Conservation (phyloP, 1,140 invertebrate genomes). For the Halesus radiatus region DNA sequence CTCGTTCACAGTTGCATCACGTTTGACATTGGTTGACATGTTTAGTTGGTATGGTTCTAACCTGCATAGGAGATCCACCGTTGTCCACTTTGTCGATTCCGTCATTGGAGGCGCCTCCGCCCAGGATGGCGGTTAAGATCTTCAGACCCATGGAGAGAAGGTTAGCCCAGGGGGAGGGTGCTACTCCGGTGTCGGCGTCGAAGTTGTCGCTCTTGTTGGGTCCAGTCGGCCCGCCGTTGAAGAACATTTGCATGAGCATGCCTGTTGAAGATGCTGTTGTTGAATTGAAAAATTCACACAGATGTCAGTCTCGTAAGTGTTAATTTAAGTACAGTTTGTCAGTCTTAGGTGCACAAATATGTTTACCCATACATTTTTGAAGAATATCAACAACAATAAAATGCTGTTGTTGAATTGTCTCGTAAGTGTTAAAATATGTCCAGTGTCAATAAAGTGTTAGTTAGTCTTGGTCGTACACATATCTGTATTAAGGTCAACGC, state of each 20-base stretch:
- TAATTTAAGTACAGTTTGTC: no score
- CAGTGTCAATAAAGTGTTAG: no score
- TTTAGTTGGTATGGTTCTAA: conserved; percentile 64
- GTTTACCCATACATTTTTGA: no score
- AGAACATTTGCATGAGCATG: conserved; percentile 89
- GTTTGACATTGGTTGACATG: background rate
- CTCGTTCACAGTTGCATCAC: no score
- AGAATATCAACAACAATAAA: no score
- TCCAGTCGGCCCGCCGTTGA: conserved; percentile 76
- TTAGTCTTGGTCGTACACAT: no score
- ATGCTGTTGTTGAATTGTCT: no score
- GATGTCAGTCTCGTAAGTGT: no score
- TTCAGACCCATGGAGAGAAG: conserved; percentile 83
- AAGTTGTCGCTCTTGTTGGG: conserved; percentile 87
- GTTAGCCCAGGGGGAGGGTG: conserved; percentile 87
- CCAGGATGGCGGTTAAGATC: conserved; percentile 85
- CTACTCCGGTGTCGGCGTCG: conserved; percentile 75
- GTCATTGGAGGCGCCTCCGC: conserved; percentile 80
- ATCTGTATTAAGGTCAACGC: no score
- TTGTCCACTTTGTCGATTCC: conserved; percentile 92
- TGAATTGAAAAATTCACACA: background rate
- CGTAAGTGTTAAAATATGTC: no score
- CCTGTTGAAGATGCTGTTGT: conserved; percentile 61
- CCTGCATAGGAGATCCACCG: conserved; percentile 87
- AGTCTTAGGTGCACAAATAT: background rate